Conservation (phyloP, 2,113 vertebrate genomes). For the Coturnix japonica region DNA sequence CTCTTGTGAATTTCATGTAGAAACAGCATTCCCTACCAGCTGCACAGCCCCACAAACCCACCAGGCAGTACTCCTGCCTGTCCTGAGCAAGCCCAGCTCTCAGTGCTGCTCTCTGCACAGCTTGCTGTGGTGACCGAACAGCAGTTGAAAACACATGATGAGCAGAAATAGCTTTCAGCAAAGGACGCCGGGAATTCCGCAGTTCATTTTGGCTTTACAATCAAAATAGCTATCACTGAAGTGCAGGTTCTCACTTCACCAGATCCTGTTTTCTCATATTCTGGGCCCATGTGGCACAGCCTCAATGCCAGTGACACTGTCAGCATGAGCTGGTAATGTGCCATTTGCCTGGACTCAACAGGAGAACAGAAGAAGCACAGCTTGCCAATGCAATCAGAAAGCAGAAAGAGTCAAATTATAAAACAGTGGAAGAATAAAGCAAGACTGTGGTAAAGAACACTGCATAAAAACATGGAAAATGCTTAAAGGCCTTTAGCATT, state of each 20-base stretch:
- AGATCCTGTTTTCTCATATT: background rate
- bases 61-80: rapidly evolving
- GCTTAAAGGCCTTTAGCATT: background rate
- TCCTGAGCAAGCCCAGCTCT: background rate
- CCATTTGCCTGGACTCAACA: background rate
- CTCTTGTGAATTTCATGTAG: background rate
- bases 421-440: background rate
- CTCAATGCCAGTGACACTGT: background rate
- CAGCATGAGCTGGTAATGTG: background rate
- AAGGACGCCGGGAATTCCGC: background rate
- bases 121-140: background rate
- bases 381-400: background rate
- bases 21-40: background rate
- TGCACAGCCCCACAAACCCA: rapidly evolving
- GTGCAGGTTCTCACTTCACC: background rate
- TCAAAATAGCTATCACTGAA: background rate
- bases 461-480: background rate
- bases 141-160: background rate
- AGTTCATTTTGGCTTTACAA: background rate
- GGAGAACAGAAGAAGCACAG: background rate
- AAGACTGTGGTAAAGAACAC: background rate
- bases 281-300: background rate
- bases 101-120: background rate
- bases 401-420: background rate
- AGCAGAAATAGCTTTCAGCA: slow-evolving; percentile 31